Evolutionary conservation across 2,113 vertebrate species (phyloP), one percentile per base, ranked within the genome.

Genomic region (Heterotis niloticus): DNA sequence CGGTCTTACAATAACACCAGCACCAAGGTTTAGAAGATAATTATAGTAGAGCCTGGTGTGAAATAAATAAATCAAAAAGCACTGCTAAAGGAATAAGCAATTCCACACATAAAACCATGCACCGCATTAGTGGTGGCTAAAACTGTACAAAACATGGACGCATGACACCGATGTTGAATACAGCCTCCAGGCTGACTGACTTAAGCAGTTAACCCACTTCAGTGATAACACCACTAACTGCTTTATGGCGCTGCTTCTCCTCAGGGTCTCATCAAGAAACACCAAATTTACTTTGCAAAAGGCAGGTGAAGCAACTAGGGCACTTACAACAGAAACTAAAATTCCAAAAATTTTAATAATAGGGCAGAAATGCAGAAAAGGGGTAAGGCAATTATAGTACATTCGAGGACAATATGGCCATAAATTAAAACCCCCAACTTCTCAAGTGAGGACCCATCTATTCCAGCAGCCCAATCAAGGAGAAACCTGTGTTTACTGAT

Each of bases 401-500:
- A 78, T 81, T 76, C 74, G 78, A 84, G 10, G 26, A 73, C 81
- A 83, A 85, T 88, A 87, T 87, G 86, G 80, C 78, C 85, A 91
- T 83, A 88, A 89, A 89, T 89, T 85, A 85, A 78, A 81, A 86
- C 84, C 60, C 75, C 82, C 34, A 88, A 86, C 85, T 86, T 85
- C 86, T 93, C 82, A 85, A 93, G 89, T 83, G 86, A 92, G 83
- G 91, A 90, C 91, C 92, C 90, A 86, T 84, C 88, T 90, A 88
- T 79, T 94, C 90, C 89, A 94, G 86, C 0, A 9, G 23, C 75
- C 87, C 88, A 91, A 92, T 92, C 89, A 90, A 84, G 88, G 86
- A 87, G 4, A 80, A 88, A 86, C 88, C 83, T 87, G 81, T 89
- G 88, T 93, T 92, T 91, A 90, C 90, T 93, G 89, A 94, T 89